Percentiles rank a stretch among this genome's conserved stretches.
Conservation (phyloP, 2,113 vertebrate species). For the Symphodus melops region DNA sequence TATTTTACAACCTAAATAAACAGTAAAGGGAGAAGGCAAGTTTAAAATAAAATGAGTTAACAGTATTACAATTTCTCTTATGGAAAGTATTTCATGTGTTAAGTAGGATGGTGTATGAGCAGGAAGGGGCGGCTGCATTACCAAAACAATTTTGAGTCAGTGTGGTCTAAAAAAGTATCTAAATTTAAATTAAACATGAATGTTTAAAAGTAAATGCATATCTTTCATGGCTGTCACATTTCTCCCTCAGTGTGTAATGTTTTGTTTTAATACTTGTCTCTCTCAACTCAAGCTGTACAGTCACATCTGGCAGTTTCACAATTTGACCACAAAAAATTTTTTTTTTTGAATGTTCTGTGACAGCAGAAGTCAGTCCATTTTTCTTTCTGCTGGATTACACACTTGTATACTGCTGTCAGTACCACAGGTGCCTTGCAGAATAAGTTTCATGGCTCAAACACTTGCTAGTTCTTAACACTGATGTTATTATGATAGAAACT, state of each 20-base stretch:
- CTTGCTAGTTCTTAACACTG: conserved; percentile 1
- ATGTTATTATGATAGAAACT: neutral
- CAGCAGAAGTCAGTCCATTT: neutral
- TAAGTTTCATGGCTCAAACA: neutral
- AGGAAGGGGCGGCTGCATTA: conserved; percentile 46
- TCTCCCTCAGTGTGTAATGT: conserved; percentile 42
- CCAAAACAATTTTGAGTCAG: conserved; percentile 41
- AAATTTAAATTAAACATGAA: conserved; percentile 73
- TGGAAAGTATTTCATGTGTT: conserved; percentile 41
- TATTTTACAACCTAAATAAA: conserved; percentile 72
- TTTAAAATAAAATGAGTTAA: conserved; percentile 52
- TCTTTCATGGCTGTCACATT: conserved; percentile 83
- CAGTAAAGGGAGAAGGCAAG: conserved; percentile 74
- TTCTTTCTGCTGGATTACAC: neutral
- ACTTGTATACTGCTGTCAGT: neutral
- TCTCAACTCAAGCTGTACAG: neutral
- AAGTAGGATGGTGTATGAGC: conserved; percentile 31
- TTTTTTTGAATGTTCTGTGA: conserved; percentile 12
- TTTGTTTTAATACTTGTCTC: conserved; percentile 14
- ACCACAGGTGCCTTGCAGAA: neutral
- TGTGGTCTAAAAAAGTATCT: conserved; percentile 64
- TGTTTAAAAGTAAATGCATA: conserved; percentile 85
- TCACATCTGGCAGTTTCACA: conserved; percentile 36
- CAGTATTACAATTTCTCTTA: conserved; percentile 58
- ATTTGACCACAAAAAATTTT: conserved; percentile 23